Conservation (phyloP, 2,113 vertebrate genomes). For the Cyrtonyx montezumae region DNA sequence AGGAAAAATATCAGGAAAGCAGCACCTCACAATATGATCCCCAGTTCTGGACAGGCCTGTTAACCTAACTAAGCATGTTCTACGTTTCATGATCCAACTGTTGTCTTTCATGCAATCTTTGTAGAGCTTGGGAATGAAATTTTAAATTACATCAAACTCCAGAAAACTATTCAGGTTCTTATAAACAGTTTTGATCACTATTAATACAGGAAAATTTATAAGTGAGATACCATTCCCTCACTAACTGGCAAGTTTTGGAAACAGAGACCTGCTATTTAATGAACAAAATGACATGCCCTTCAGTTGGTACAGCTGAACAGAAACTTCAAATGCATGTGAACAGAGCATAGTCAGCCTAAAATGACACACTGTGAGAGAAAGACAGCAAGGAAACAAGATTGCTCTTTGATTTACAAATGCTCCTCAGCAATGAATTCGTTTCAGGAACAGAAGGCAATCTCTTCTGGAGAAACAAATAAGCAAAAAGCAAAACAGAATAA, state of each 20-base stretch:
- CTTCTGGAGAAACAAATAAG: conserved; percentile 57
- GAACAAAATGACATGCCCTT: neutral
- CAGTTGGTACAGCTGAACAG: neutral
- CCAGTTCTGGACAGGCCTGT: neutral
- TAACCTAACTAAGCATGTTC: neutral
- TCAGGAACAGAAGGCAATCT: conserved; percentile 26
- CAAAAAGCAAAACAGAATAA: conserved; percentile 54
- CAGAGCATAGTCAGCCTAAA: neutral
- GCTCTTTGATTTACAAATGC: conserved; percentile 33
- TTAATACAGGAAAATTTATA: neutral
- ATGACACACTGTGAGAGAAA: neutral
- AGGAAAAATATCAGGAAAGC: neutral
- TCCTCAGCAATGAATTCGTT: neutral
- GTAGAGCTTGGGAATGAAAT: neutral
- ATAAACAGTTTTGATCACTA: neutral
- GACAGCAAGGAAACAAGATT: neutral
- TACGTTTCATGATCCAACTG: neutral
- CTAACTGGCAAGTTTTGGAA: neutral
- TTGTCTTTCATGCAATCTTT: neutral
- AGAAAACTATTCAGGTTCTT: neutral
- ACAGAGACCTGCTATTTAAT: neutral
- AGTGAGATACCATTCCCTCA: neutral
- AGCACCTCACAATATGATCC: rapidly evolving
- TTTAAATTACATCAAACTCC: neutral
- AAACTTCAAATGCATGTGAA: neutral